These are phyloP conservation scores for Bimastos eiseni DNA, from an alignment of 2,888 invertebrate genomes.

Conservation along the genomic window DNA sequence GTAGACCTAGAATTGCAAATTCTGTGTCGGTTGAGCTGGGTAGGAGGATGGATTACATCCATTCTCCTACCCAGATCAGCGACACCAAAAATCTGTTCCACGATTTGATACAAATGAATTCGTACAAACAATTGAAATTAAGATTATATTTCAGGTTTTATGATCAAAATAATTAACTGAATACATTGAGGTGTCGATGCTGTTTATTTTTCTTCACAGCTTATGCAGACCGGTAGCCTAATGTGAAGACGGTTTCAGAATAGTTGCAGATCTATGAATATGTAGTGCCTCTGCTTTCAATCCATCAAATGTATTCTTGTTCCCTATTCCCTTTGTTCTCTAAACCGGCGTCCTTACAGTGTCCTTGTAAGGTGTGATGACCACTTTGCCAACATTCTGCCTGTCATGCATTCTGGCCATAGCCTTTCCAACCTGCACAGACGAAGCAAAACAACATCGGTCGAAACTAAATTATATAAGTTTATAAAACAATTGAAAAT, in stretches of 20 bases:
- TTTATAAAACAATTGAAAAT: not conserved
- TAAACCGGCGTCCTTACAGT: not conserved
- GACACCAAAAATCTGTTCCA: not conserved
- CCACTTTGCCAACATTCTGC: slow-evolving; percentile 42
- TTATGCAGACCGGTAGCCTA: not conserved
- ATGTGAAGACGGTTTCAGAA: not conserved
- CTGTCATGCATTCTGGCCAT: slow-evolving; percentile 43
- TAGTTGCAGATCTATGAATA: not conserved
- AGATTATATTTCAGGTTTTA: not conserved
- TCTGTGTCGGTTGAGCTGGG: too few relatives aligned
- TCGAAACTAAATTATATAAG: not conserved
- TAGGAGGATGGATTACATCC: too few relatives aligned
- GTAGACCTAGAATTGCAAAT: too few relatives aligned
- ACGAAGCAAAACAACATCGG: not conserved
- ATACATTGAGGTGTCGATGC: not conserved
- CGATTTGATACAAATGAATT: not conserved
- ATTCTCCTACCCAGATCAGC: too few relatives aligned
- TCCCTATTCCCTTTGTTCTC: not conserved
- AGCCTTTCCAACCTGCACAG: slow-evolving; percentile 36
- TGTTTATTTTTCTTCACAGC: not conserved
- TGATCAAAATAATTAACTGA: not conserved
- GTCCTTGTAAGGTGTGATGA: slow-evolving; percentile 39
- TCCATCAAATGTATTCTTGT: not conserved
- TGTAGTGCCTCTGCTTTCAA: not conserved
- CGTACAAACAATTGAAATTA: not conserved